phyloP scores from a whole-genome alignment of 2,113 vertebrate species.

The Nycticorax nycticorax region DNA sequence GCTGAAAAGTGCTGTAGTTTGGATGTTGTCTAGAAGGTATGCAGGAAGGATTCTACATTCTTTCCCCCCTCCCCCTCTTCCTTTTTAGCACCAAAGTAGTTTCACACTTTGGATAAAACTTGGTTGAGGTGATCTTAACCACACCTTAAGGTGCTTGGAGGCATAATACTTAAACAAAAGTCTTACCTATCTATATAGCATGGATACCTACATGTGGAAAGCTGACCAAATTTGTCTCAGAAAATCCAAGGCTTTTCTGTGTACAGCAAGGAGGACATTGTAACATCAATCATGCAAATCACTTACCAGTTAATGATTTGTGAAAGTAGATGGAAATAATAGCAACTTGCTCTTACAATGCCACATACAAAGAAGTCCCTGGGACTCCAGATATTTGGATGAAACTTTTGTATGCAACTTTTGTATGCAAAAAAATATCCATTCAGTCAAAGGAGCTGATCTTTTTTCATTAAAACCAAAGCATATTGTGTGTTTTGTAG shows the following conservation, averaged over 20 bases:
- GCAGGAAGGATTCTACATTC: not conserved
- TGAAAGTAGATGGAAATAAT: not conserved
- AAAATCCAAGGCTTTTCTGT: not conserved
- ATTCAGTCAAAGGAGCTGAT: not conserved
- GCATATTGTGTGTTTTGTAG: not conserved
- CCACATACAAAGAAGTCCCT: not conserved
- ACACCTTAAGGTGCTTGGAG: not conserved
- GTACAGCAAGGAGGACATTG: not conserved
- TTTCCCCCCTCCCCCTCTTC: fast-evolving
- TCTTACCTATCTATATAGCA: not conserved
- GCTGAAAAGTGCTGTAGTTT: not conserved
- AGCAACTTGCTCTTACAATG: not conserved
- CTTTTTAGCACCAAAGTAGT: not conserved
- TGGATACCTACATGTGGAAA: not conserved
- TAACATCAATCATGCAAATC: not conserved
- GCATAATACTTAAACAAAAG: not conserved
- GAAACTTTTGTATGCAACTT: not conserved
- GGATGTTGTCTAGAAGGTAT: not conserved
- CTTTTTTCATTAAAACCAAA: not conserved
- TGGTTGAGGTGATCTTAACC: not conserved
- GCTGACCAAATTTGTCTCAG: not conserved
- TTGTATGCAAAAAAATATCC: not conserved
- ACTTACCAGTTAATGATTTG: not conserved
- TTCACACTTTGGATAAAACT: not conserved
- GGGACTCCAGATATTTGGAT: not conserved